A percentile compares a stretch with the other conserved stretches of the same genome.
These are phyloP conservation scores for Lanius ludovicianus DNA, from an alignment of 2,113 vertebrate genomes.

Conservation along the genomic window DNA sequence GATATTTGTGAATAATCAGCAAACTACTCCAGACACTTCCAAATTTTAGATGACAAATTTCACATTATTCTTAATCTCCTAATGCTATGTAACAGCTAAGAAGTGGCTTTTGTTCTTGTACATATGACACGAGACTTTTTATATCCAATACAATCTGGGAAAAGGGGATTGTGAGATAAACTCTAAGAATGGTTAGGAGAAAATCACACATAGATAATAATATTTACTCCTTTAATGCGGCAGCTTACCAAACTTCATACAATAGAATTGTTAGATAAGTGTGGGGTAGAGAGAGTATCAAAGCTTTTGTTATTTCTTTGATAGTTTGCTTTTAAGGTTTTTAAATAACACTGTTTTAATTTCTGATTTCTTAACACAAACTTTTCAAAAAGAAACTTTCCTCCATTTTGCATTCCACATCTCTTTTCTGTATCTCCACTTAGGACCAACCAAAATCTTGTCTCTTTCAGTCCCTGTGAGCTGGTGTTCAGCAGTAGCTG, in stretches of 20 bases:
- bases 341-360: background rate
- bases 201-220: background rate
- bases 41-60: background rate
- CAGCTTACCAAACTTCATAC: background rate
- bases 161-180: background rate
- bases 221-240: background rate
- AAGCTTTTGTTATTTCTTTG: background rate
- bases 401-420: background rate
- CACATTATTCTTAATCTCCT: background rate
- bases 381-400: background rate
- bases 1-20: background rate
- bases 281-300: background rate
- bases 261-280: background rate
- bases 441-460: background rate
- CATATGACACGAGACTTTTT: background rate
- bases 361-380: background rate
- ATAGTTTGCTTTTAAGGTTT: background rate
- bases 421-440: background rate
- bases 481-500: background rate
- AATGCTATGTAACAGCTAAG: background rate
- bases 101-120: background rate
- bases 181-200: background rate
- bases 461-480: background rate
- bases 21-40: background rate
- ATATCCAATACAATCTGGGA: background rate